phyloP scores from a whole-genome alignment of 2,797 vertebrate species.

The Poeciliopsis turneri region DNA sequence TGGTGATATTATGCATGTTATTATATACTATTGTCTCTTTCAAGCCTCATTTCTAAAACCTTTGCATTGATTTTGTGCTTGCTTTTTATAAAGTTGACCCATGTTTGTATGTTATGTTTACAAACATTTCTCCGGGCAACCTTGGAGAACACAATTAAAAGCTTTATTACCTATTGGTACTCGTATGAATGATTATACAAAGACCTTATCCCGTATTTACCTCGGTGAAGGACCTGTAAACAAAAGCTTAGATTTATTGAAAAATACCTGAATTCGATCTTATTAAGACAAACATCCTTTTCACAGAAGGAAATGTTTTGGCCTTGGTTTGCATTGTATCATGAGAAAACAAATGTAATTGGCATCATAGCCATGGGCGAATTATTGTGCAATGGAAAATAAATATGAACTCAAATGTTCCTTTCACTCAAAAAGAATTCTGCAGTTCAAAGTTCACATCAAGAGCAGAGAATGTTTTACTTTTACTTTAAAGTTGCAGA shows the following conservation, averaged over 20 bases:
- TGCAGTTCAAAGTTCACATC: slow-evolving; percentile 25
- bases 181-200: slow-evolving; percentile 7
- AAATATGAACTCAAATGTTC: slow-evolving; percentile 10
- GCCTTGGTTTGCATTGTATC: slow-evolving; percentile 12
- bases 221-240: slow-evolving; percentile 15
- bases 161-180: slow-evolving; percentile 5
- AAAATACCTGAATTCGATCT: slow-evolving; percentile 20
- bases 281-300: slow-evolving; percentile 11
- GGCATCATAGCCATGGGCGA: not conserved
- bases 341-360: not conserved
- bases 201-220: slow-evolving; percentile 19
- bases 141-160: not conserved
- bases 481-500: slow-evolving; percentile 18
- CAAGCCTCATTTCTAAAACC: not conserved
- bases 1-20: not conserved
- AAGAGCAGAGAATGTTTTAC: slow-evolving; percentile 24
- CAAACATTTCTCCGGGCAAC: not conserved
- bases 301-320: slow-evolving; percentile 6
- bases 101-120: not conserved
- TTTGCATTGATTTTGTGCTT: not conserved
- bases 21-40: not conserved
- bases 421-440: slow-evolving; percentile 10
- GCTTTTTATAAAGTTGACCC: not conserved
- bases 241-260: slow-evolving; percentile 20
- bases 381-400: slow-evolving; percentile 14